Evolutionary conservation across 2,888 invertebrate species (phyloP).

Genomic region (Nomada hirtipes): DNA sequence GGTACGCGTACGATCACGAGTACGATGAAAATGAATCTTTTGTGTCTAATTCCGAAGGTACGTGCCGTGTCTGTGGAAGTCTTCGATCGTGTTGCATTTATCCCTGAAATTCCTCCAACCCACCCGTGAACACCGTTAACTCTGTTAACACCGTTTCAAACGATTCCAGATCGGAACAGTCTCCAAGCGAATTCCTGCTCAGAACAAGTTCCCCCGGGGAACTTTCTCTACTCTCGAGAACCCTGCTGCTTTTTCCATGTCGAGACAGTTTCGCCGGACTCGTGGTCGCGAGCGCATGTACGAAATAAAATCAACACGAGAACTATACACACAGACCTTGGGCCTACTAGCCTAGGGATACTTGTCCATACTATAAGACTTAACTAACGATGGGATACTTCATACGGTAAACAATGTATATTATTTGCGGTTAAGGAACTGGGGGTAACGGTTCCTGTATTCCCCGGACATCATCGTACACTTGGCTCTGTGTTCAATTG

Average conservation of each 20-base stretch:
- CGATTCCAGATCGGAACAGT: conserved; percentile 7
- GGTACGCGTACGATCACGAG: conserved; percentile 68
- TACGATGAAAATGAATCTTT: conserved; percentile 24
- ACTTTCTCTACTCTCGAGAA: background rate
- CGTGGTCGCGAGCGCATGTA: conserved; percentile 52
- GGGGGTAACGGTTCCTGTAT: conserved; percentile 81
- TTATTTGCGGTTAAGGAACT: conserved; percentile 80
- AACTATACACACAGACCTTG: conserved; percentile 77
- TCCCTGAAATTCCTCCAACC: background rate
- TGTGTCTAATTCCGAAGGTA: conserved; percentile 37
- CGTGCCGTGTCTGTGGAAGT: conserved; percentile 4
- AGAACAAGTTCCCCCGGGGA: conserved; percentile 23
- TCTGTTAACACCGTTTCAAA: background rate
- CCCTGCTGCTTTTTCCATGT: background rate
- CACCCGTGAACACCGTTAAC: too few species aligned
- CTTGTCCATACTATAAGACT: conserved; percentile 84
- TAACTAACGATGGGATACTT: conserved; percentile 83
- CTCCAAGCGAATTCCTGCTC: conserved; percentile 36
- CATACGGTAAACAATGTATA: conserved; percentile 80
- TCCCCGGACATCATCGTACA: conserved; percentile 79
- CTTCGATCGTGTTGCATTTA: conserved; percentile 55
- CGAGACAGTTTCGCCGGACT: conserved; percentile 22
- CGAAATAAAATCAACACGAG: conserved; percentile 69
- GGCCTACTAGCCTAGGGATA: conserved; percentile 82
- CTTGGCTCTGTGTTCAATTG: conserved; percentile 75